A percentile compares a stretch with the other conserved stretches of the same genome.
Evolutionary conservation across 2,113 vertebrate genomes (phyloP).

Genomic region (Strix uralensis): DNA sequence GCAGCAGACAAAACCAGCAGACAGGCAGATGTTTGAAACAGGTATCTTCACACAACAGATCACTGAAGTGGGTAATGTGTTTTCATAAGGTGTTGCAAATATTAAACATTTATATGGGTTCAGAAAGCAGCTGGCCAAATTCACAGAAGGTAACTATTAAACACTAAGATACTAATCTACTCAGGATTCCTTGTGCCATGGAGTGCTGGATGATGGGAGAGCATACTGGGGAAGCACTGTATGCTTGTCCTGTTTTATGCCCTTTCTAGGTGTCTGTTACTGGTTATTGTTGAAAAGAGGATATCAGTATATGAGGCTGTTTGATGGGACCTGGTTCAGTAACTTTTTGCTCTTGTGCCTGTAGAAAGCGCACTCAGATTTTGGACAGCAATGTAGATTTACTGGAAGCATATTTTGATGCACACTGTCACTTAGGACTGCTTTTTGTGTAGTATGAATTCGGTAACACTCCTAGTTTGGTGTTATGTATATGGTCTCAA

Average conservation of each 20-base stretch:
- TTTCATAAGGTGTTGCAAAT: not conserved
- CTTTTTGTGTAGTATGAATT: not conserved
- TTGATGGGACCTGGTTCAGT: not conserved
- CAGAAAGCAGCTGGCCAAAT: not conserved
- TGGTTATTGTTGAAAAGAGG: not conserved
- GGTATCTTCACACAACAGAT: not conserved
- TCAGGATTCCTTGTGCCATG: not conserved
- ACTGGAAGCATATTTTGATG: not conserved
- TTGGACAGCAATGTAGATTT: not conserved
- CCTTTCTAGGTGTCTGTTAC: not conserved
- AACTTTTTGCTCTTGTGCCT: not conserved
- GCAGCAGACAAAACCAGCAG: not conserved
- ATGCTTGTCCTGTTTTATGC: not conserved
- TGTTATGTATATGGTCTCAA: not conserved
- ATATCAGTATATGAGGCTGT: not conserved
- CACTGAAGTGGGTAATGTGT: not conserved
- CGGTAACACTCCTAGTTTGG: not conserved
- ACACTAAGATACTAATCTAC: not conserved
- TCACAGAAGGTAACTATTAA: not conserved
- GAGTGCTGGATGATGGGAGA: not conserved
- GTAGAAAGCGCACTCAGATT: not conserved
- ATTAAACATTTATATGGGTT: not conserved
- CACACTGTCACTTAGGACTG: not conserved
- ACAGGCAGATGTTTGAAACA: not conserved
- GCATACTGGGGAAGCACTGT: not conserved